Percentiles rank a stretch among this genome's conserved stretches.
Evolutionary conservation across 1,140 invertebrate genomes (phyloP).

Genomic region (Danaus melanippus): DNA sequence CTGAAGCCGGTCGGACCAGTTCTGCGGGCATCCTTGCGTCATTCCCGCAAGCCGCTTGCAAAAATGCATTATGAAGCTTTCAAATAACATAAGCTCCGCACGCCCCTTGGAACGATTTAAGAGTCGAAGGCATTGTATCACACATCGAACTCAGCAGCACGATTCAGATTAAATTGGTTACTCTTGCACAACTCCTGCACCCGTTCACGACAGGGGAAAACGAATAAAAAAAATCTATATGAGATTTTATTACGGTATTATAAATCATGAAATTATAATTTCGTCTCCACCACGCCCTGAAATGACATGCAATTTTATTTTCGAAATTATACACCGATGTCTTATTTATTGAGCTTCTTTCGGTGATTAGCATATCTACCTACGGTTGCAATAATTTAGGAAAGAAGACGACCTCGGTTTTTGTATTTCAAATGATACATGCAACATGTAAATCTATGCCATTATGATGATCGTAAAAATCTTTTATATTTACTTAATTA

Average conservation of each 20-base stretch:
- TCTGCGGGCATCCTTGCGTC: constrained; percentile 63
- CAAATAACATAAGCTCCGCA: constrained; percentile 38
- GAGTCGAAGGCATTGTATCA: constrained; percentile 47
- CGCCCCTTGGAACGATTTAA: constrained; percentile 56
- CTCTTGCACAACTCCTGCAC: constrained; percentile 46
- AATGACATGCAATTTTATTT: constrained; percentile 60
- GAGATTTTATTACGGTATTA: constrained; percentile 44
- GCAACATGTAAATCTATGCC: constrained; percentile 2
- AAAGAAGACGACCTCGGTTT: constrained; percentile 46
- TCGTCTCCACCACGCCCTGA: constrained; percentile 48
- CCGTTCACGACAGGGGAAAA: constrained; percentile 52
- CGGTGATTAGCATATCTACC: constrained; percentile 48
- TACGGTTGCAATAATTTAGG: constrained; percentile 36
- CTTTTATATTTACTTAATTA: background rate
- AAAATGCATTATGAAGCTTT: constrained; percentile 61
- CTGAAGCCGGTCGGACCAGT: constrained; percentile 62
- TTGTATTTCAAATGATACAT: constrained; percentile 21
- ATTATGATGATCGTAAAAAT: background rate
- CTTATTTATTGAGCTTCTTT: constrained; percentile 62
- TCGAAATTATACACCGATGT: constrained; percentile 54
- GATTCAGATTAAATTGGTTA: constrained; percentile 39
- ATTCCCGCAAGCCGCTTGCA: constrained; percentile 49
- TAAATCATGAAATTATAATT: constrained; percentile 63
- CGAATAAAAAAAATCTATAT: constrained; percentile 27
- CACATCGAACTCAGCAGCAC: constrained; percentile 31